Base-by-base conservation (phyloP, 2,888 invertebrate genomes). In the Sepiola atlantica region DNA sequence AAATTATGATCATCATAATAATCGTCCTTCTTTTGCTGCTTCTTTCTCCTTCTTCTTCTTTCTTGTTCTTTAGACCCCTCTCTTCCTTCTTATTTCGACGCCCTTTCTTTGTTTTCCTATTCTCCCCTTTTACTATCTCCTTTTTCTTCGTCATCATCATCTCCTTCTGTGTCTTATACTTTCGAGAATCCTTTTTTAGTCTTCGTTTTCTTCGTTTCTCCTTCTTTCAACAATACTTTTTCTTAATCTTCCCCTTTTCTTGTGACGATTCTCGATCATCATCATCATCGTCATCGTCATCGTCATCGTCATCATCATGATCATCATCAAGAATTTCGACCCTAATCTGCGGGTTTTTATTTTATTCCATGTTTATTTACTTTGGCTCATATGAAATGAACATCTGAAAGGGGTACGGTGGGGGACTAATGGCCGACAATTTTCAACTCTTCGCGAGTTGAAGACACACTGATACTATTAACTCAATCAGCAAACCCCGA, bases 31-130 rank as follows among this genome's bases (percentile, higher is more conserved):
- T 45, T 45, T 45, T 32, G n/a, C n/a, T 32, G 0, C 18, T 16
- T 77, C 10, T 18, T 12, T 32, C 12, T 77, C 77, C 4, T 77
- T n/a, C n/a, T 16, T 77, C 14, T 1, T n/a, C 1, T 77, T 4
- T 32, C 0, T n/a, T 16, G 16, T 77, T n/a, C 14, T n/a, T n/a
- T n/a, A 0, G 0, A 14, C n/a, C 0, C 2, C n/a, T n/a, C n/a
- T 14, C 14, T 18, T 77, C 14, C 18, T n/a, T 32, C 12, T 32
- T n/a, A n/a, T 14, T 28, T 1, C 1, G 0, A 14, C 12, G 28
- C 12, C n/a, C 10, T 77, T n/a, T 12, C 77, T n/a, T 14, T 28
- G 4, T 0, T 12, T 28, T n/a, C n/a, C 12, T 28, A n/a, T 1
- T 77, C 18, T 77, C 8, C 8, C 14, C 28, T 12, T 14, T 28